A percentile compares a stretch with the other conserved stretches of the same genome.
Evolutionary conservation across 2,113 vertebrate genomes (phyloP).

Genomic region (Brachypteracias leptosomus): DNA sequence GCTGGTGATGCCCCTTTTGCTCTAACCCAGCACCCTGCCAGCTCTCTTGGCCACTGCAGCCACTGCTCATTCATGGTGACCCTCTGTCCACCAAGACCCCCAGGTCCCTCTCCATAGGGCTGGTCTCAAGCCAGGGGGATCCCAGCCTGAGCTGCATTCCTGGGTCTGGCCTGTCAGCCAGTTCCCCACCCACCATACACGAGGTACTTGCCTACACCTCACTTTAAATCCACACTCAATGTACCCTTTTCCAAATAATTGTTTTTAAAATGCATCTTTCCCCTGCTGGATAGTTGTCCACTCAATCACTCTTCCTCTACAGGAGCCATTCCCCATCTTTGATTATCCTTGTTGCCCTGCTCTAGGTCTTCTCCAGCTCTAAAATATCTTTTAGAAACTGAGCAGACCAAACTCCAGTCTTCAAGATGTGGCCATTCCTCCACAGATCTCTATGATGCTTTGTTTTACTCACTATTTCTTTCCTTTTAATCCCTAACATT

Average conservation of each 20-base stretch:
- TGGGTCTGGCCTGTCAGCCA: no score
- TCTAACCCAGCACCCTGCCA: no score
- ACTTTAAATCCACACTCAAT: background rate
- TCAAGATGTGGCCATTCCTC: background rate
- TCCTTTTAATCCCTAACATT: background rate
- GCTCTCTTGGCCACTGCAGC: no score
- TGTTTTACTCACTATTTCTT: background rate
- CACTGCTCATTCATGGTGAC: no score
- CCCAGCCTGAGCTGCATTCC: no score
- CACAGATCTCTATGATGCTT: background rate
- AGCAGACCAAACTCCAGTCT: background rate
- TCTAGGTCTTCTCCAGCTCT: background rate
- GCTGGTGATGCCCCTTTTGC: no score
- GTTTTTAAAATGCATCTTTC: accelerated
- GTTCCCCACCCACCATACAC: no score
- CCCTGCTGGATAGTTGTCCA: background rate
- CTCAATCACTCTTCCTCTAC: background rate
- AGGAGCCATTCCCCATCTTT: background rate
- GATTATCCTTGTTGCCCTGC: background rate
- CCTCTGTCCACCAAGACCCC: no score
- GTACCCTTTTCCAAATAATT: background rate
- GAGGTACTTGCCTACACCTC: no score
- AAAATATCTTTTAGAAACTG: background rate
- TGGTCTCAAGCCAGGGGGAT: no score
- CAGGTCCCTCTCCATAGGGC: no score